Base-by-base conservation (phyloP, 2,113 vertebrate species). In the Zosterops japonicus region DNA sequence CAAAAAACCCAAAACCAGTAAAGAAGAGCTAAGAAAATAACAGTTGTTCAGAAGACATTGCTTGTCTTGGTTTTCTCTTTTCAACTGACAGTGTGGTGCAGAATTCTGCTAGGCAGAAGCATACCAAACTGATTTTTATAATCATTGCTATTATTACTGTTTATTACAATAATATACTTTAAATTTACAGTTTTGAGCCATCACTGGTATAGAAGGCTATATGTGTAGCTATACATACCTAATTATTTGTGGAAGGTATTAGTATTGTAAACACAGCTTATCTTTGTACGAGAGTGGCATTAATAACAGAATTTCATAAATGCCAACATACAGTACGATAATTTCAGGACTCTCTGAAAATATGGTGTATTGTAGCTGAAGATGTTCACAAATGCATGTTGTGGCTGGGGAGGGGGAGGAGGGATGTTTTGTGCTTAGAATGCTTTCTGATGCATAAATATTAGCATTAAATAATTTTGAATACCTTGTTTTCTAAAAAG, bases 401-500 rank as follows among this genome's bases (percentile, higher is more conserved):
- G 65, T 17, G 71, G 22, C 67, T 27, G 47, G 76, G 78, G 81
- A 71, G 92, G 75, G 85, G 74, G 69, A n/a, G 53, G 69, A 87
- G 83, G 79, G 90, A 50, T 84, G 91, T 63, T 96, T 94, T 94
- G 88, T 93, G 95, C 95, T 96, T 96, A 93, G 96, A 64, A 90
- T 95, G 97, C 96, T 97, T 97, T 97, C 97, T 83, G 96, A 94
- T 96, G 97, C 98, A 97, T 98, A 98, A 98, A 98, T 98, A 98
- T 97, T 96, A 97, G 98, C 98, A 95, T 98, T 98, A 98, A 98
- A 98, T 98, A 98, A 98, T 97, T 96, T 94, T 97, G 97, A 98
- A 98, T 98, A 97, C 97, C 97, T 97, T 98, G 97, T 98, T 98
- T 98, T 97, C 97, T 93, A 92, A 97, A 98, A 98, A 98, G 98